A percentile compares a stretch with the other conserved stretches of the same genome.
Conservation (phyloP, 1,140 invertebrate species). For the Nomia melanderi region DNA sequence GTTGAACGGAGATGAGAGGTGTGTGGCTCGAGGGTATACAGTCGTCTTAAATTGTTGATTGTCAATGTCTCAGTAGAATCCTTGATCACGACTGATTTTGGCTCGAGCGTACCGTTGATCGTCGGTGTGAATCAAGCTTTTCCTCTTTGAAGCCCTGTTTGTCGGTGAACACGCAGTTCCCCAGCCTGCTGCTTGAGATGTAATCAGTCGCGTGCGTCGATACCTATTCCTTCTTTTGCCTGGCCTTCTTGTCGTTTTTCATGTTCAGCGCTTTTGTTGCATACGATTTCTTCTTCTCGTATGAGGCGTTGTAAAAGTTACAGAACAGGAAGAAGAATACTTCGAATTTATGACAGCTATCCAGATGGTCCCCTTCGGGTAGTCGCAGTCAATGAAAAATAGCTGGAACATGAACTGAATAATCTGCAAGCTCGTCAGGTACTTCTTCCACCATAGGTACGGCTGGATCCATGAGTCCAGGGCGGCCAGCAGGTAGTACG, state of each 20-base stretch:
- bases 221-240: background rate
- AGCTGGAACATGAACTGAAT: slow-evolving; percentile 93
- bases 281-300: slow-evolving; percentile 80
- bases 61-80: too few species aligned
- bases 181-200: slow-evolving; percentile 74
- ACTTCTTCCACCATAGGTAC: slow-evolving; percentile 97
- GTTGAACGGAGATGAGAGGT: too few species aligned
- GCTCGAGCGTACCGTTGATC: too few species aligned
- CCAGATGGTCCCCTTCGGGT: slow-evolving; percentile 88
- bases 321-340: slow-evolving; percentile 91
- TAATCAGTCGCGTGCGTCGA: slow-evolving; percentile 73
- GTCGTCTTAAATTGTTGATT: too few species aligned
- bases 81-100: too few species aligned
- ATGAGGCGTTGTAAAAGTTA: slow-evolving; percentile 88
- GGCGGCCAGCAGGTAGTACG: slow-evolving; percentile 93
- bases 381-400: slow-evolving; percentile 92
- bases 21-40: too few species aligned
- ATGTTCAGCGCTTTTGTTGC: background rate
- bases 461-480: slow-evolving; percentile 92
- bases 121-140: background rate
- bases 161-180: slow-evolving; percentile 78
- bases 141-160: slow-evolving; percentile 64
- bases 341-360: slow-evolving; percentile 88
- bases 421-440: slow-evolving; percentile 93
- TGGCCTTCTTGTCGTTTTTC: slow-evolving; percentile 53